Base-by-base conservation (phyloP, 2,888 invertebrate species). In the Lochmaea capreae region DNA sequence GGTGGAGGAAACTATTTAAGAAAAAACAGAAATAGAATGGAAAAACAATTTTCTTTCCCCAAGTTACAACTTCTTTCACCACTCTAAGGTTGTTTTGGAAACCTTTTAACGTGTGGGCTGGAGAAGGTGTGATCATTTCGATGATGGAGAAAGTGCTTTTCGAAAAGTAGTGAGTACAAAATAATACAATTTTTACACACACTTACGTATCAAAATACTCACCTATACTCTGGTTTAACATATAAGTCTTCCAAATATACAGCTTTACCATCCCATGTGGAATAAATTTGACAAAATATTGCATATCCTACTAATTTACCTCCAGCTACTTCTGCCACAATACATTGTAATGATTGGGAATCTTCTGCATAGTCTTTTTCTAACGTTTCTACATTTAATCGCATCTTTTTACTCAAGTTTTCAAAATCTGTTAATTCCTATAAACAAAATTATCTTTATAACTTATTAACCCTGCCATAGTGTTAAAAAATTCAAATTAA, bases 361-460 rank as follows among this genome's bases (percentile, higher is more conserved):
- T 67, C 58, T 67, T 67, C 67, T n/a, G 22, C 22, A 14, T 42
- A 67, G 58, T 67, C 67, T 58, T 16, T 58, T 58, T 59, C 26
- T 12, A 67, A 59, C 16, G 9, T 42, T 58, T 43, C 59, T 59
- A 3, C 16, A 46, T 42, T 26, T 39, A 67, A 42, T 67, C 42
- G 58, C 14, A 67, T 18, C 9, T 67, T 67, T 18, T 58, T 42
- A 12, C 33, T 39, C 39, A 67, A 16, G 39, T 67, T 42, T 26
- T 67, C 67, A 14, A 42, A 67, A 16, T 58, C 33, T 14, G 67
- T 22, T 14, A 67, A 43, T 26, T 58, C 58, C 67, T 67, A 59
- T 14, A 22, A 67, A 65, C n/a, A 46, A 16, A 16, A n/a, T 63
- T 14, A 61, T 1, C 9, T 10, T 42, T 42, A 10, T 10, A 42